Base-by-base conservation (phyloP, 2,888 invertebrate genomes). In the Luffia ferchaultella region DNA sequence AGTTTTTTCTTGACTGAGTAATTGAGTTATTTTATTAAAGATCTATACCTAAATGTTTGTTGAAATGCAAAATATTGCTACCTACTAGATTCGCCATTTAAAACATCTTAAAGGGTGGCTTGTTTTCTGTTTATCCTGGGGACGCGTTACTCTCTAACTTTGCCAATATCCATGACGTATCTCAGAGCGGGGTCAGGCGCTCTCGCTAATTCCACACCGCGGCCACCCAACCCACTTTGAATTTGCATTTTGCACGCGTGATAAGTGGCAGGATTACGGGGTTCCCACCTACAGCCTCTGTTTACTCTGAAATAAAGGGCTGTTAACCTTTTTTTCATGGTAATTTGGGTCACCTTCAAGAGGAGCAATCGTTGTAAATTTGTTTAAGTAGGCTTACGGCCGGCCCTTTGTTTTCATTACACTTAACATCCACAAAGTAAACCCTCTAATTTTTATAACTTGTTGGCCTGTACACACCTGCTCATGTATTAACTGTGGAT, bases 161-260 rank as follows among this genome's bases (percentile, higher is more conserved):
- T 76, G 76, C 70, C 71, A 78, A 79, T 80, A 73, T 74, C 62
- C 65, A 67, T 76, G 78, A 80, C 69, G 73, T 65, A 66, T 63
- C 59, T 55, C 53, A 46, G 55, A 53, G 54, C 60, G 64, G 58
- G 62, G 65, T 63, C 65, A 60, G 62, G 64, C 60, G 66, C 72
- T 76, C 70, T 70, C 73, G 79, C 75, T 82, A 78, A 79, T 77
- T 72, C 75, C 70, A 73, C 77, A 75, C 62, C 64, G 63, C 61
- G 65, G 63, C 66, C 30, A 30, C 30, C 30, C 30, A 30, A 30
- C 30, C 70, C 66, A 67, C 59, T 51, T 63, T 59, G 73, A 78
- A 83, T 83, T 83, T 83, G 83, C 83, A 83, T 83, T 83, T 83
- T 83, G 80, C 78, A 80, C 82, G 77, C 77, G 83, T 83, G 83